Base-by-base conservation (phyloP, 2,113 vertebrate species). In the Saimiri boliviensis region DNA sequence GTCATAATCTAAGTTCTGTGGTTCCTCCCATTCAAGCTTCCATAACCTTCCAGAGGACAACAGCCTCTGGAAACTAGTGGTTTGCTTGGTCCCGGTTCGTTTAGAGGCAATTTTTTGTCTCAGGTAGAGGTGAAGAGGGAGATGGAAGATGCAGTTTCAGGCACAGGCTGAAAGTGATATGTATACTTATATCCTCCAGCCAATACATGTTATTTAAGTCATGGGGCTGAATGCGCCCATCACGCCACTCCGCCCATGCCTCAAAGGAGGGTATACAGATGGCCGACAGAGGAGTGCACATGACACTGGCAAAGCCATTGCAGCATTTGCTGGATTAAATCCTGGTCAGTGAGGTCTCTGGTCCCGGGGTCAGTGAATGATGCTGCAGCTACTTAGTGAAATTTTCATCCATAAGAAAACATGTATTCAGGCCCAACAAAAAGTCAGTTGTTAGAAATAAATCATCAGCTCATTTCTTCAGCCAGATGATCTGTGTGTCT, bases 351-450 rank as follows among this genome's bases (percentile, higher is more conserved):
- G 30, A 73, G 6, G 8, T 45, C 58, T 45, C 35, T 73, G 82
- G 52, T 37, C n/a, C n/a, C 47, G n/a, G 49, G 30, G 4, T 32
- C 1, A 0, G 13, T 16, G 12, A 77, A 23, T 10, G 66, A 35
- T 45, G 52, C 30, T 60, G 4, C 16, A 25, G 17, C 47, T 32
- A 52, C 25, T 21, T 58, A 0, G 35, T 30, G 45, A 96, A 14
- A 16, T 73, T 58, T 92, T 47, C 30, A 0, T 82, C 47, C 19
- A 17, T 2, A 21, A 9, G 49, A 49, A 89, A 82, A n/a, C 10
- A 32, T 20, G 2, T 40, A 3, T 68, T 70, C n/a, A 76, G 11
- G 20, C 23, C 37, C 3, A 32, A 1, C 2, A 1, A 0, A 3
- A 91, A 30, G 35, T 73, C 17, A 25, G 30, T 49, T 63, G 37